Evolutionary conservation across 2,113 vertebrate species (phyloP).

Genomic region (Ornithorhynchus anatinus): DNA sequence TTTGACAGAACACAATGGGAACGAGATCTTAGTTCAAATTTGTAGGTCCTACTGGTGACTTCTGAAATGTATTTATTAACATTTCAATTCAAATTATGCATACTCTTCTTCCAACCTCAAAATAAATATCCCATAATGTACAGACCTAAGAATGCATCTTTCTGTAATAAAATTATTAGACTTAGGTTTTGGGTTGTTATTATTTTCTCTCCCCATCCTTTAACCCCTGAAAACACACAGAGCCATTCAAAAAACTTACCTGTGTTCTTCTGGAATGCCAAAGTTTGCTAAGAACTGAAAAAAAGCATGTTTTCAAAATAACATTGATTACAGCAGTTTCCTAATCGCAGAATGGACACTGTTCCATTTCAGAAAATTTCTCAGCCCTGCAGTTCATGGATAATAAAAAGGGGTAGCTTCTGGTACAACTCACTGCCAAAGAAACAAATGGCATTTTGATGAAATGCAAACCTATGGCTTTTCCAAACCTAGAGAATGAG

Average conservation of each 20-base stretch:
- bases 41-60: neutral
- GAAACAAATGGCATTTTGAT: neutral
- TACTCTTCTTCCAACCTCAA: neutral
- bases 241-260: no score
- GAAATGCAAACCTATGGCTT: neutral
- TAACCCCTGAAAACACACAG: no score
- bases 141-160: neutral
- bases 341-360: neutral
- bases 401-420: neutral
- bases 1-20: constrained; percentile 2
- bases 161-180: accelerated
- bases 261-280: no score
- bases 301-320: neutral
- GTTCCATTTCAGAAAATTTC: neutral
- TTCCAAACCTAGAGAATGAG: neutral
- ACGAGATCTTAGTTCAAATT: constrained; percentile 7
- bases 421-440: neutral
- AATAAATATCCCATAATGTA: neutral
- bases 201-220: no score
- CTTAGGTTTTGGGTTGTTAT: neutral
- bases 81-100: neutral
- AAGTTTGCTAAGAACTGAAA: no score
- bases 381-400: neutral
- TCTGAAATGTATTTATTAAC: constrained; percentile 12
- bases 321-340: neutral